A percentile compares a stretch with the other conserved stretches of the same genome.
phyloP scores from a whole-genome alignment of 2,888 invertebrate species.

The Drosophila maculinotata region DNA sequence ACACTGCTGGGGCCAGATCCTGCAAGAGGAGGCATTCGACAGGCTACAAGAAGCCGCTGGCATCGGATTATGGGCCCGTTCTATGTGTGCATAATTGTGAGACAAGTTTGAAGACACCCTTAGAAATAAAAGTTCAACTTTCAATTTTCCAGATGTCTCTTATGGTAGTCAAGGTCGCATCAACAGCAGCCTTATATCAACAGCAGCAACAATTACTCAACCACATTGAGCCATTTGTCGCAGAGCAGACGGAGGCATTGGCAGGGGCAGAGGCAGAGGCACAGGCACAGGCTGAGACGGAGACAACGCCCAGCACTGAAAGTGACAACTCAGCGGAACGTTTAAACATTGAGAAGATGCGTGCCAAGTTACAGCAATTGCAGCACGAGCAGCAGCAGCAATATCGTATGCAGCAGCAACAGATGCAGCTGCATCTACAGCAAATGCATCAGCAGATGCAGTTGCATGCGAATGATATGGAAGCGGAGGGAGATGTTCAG shows the following conservation, averaged over 20 bases:
- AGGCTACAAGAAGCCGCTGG: slow-evolving; percentile 38
- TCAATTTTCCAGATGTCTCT: slow-evolving; percentile 80
- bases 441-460: slow-evolving; percentile 67
- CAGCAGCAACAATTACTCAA: slow-evolving; percentile 64
- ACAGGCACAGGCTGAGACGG: slow-evolving; percentile 10
- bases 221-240: slow-evolving; percentile 35
- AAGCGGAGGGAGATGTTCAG: slow-evolving; percentile 9
- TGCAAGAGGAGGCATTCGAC: slow-evolving; percentile 43
- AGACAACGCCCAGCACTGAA: slow-evolving; percentile 40
- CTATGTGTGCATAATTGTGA: slow-evolving; percentile 80
- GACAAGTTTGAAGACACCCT: slow-evolving; percentile 28
- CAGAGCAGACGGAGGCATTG: slow-evolving; percentile 10
- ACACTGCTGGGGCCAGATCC: slow-evolving; percentile 54
- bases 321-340: slow-evolving; percentile 61
- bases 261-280: slow-evolving; percentile 18
- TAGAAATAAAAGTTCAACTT: slow-evolving; percentile 24
- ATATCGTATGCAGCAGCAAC: slow-evolving; percentile 68
- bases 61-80: slow-evolving; percentile 78
- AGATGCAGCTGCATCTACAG: slow-evolving; percentile 69
- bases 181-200: slow-evolving; percentile 78
- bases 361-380: slow-evolving; percentile 80
- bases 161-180: slow-evolving; percentile 83
- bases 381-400: slow-evolving; percentile 75
- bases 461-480: slow-evolving; percentile 62
- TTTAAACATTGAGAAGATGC: slow-evolving; percentile 78